Evolutionary conservation across 2,888 invertebrate genomes (phyloP).

Genomic region (Hartigia nigra): DNA sequence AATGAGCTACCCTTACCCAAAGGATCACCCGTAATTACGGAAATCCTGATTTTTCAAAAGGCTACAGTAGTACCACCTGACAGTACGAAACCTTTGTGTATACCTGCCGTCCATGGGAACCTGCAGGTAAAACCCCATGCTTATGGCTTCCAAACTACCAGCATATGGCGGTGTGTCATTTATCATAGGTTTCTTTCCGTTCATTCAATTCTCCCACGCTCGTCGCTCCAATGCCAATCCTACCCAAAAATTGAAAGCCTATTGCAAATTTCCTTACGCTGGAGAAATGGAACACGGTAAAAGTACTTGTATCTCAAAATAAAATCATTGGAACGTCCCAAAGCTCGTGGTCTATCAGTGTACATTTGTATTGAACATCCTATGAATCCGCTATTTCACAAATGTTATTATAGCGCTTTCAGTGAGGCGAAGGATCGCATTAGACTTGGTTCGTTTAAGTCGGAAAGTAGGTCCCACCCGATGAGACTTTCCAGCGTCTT

Average conservation of each 20-base stretch:
- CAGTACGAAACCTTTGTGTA: background rate
- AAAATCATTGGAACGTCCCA: background rate
- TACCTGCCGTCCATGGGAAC: slow-evolving; percentile 4
- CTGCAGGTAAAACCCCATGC: background rate
- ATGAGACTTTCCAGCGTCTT: slow-evolving; percentile 4
- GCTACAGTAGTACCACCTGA: background rate
- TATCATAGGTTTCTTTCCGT: background rate
- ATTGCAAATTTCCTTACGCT: background rate
- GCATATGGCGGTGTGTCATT: background rate
- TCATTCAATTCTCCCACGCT: slow-evolving; percentile 32
- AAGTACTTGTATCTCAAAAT: background rate
- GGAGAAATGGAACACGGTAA: background rate
- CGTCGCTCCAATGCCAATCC: slow-evolving; percentile 12
- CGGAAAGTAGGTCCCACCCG: slow-evolving; percentile 5
- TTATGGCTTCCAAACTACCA: background rate
- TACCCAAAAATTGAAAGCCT: background rate
- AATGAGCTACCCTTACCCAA: background rate
- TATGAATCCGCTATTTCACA: background rate
- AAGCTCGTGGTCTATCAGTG: background rate
- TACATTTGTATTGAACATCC: background rate
- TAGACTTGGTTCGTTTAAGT: slow-evolving; percentile 35
- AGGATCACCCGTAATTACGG: background rate
- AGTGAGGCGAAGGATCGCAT: slow-evolving; percentile 35
- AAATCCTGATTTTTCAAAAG: background rate
- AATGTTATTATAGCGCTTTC: slow-evolving; percentile 4